Conservation (phyloP, 1,140 invertebrate species). For the Musca domestica region DNA sequence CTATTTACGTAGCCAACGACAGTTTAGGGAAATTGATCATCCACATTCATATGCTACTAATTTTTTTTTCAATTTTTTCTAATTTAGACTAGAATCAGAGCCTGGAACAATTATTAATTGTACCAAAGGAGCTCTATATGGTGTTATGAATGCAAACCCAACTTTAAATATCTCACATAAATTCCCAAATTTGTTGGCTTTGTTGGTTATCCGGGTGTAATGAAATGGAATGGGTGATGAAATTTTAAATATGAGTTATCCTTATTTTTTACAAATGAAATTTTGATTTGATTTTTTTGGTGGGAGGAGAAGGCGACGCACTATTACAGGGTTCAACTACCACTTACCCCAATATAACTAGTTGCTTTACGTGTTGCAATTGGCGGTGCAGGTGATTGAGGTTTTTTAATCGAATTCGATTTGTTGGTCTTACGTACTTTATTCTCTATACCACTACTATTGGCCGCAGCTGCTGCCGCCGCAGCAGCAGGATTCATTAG, state of each 20-base stretch:
- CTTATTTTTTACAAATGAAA: too few species aligned
- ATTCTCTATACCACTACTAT: constrained; percentile 22
- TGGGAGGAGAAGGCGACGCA: constrained; percentile 31
- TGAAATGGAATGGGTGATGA: not conserved
- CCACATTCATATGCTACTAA: too few species aligned
- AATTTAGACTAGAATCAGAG: too few species aligned
- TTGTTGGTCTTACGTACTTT: constrained; percentile 28
- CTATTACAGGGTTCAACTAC: constrained; percentile 38
- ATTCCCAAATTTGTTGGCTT: too few species aligned
- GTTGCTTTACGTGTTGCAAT: constrained; percentile 61
- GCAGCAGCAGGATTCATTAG: constrained; percentile 17
- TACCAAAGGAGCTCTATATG: too few species aligned
- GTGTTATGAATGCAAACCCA: too few species aligned
- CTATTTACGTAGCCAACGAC: too few species aligned
- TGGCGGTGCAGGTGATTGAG: constrained; percentile 55
- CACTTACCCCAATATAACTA: constrained; percentile 62
- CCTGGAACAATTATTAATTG: too few species aligned
- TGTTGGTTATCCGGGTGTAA: too few species aligned
- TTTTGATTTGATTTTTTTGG: not conserved
- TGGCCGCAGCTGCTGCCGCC: constrained; percentile 24
- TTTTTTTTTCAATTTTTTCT: too few species aligned
- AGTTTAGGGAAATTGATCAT: too few species aligned
- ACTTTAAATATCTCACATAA: too few species aligned
- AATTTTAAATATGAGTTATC: not conserved
- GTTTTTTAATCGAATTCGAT: constrained; percentile 44